These are phyloP conservation scores for Gracilinanus agilis DNA, from an alignment of 2,113 vertebrate species.

Conservation along the genomic window DNA sequence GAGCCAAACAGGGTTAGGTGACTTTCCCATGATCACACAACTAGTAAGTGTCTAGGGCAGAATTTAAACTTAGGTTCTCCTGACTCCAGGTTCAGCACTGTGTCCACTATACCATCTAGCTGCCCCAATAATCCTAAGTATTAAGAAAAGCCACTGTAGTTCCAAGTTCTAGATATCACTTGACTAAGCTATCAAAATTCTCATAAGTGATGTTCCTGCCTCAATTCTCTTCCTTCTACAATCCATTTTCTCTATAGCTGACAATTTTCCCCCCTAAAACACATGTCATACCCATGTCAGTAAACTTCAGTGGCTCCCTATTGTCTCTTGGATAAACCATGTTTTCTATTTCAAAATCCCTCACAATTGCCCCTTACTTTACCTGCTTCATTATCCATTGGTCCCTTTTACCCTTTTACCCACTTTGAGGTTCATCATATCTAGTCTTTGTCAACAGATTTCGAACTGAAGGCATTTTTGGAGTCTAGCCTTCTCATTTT, in stretches of 20 bases:
- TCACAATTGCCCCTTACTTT: background rate
- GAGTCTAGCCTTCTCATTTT: background rate
- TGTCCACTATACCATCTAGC: no score
- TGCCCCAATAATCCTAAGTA: background rate
- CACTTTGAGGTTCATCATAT: no score
- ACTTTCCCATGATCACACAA: no score
- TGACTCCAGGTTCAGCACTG: no score
- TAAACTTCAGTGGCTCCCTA: background rate
- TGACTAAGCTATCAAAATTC: background rate
- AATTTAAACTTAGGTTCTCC: no score
- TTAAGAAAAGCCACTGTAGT: background rate
- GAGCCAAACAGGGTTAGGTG: no score
- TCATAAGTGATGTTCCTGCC: background rate
- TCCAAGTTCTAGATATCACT: background rate
- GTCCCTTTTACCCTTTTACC: background rate
- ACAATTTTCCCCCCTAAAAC: background rate
- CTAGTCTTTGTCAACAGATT: background rate
- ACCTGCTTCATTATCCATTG: background rate
- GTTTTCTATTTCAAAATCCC: background rate
- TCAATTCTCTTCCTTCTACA: background rate
- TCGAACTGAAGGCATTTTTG: background rate
- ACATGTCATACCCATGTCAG: background rate
- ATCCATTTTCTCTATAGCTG: background rate
- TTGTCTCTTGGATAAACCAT: background rate
- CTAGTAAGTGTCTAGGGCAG: no score